Base-by-base conservation (phyloP, 1,140 invertebrate genomes). In the Physella acuta region DNA sequence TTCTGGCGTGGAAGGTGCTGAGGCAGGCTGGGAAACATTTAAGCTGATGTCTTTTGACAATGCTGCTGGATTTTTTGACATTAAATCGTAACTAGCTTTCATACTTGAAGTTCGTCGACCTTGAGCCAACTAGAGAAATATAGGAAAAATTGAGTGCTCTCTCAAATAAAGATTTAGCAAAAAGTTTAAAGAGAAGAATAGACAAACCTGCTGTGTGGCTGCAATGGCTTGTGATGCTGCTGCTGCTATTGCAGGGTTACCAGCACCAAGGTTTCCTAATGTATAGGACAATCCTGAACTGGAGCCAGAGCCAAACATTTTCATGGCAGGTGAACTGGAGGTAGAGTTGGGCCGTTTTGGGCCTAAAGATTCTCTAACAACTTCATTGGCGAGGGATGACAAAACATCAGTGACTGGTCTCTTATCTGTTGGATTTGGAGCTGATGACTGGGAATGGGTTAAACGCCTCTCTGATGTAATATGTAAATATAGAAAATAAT, bases 171-270 rank as follows among this genome's bases (percentile, higher is more conserved):
- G 14, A 52, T 16, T 52, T 5, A 30, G 14, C 39, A 49, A 44
- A 63, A n/a, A n/a, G n/a, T n/a, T n/a, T n/a, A n/a, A n/a, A n/a
- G n/a, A n/a, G n/a, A n/a, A n/a, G n/a, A n/a, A n/a, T n/a, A n/a
- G n/a, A 61, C 34, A 24, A 5, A 76, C 66, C 68, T 97, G 94
- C 78, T 98, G 94, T 20, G 96, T 98, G 3, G 94, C 94, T 16
- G 94, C 94, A 69, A 98, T 98, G 0, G 95, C 95, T 84, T 98
- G 95, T 28, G 94, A 95, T 0, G 95, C 95, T 1, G 93, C 94
- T 0, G 94, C 94, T 69, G 98, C 95, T 0, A 95, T 81, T 28
- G 84, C 93, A 79, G 91, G 95, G 30, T 92, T 92, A 52, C 92
- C 91, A 28, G 87, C 89, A 28, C 91, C 91, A 73, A 92, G 90